These are phyloP conservation scores for Oryzias javanicus DNA, from an alignment of 2,113 vertebrate species.

Conservation along the genomic window DNA sequence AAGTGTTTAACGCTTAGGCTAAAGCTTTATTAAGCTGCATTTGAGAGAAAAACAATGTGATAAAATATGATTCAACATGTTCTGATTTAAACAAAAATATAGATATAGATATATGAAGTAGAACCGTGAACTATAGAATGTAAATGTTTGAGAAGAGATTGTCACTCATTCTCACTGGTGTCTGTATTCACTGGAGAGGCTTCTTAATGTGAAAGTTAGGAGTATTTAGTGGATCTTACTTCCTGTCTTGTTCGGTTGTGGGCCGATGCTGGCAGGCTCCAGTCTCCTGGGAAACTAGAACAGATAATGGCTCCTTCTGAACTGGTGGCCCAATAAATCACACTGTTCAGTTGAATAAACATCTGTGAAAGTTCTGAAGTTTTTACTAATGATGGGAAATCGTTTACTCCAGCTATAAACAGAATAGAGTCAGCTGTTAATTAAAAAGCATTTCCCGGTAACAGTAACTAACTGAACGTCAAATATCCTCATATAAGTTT, in stretches of 20 bases:
- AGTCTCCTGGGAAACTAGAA: slow-evolving; percentile 36
- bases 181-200: slow-evolving; percentile 19
- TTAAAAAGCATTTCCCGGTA: neutral
- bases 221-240: slow-evolving; percentile 42
- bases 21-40: no score
- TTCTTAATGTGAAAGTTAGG: slow-evolving; percentile 39
- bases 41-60: no score
- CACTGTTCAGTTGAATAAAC: slow-evolving; percentile 14
- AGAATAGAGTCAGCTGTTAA: neutral
- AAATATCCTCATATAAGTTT: no score
- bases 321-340: slow-evolving; percentile 34
- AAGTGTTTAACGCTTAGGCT: no score
- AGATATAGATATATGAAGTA: no score
- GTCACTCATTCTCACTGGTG: neutral
- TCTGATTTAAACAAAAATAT: no score
- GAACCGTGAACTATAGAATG: no score
- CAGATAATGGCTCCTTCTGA: slow-evolving; percentile 28
- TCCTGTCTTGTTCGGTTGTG: slow-evolving; percentile 70
- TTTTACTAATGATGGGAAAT: neutral
- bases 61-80: no score
- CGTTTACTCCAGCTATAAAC: neutral
- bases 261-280: slow-evolving; percentile 46
- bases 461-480: no score
- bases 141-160: neutral
- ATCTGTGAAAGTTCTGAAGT: slow-evolving; percentile 23